phyloP scores from a whole-genome alignment of 2,113 vertebrate genomes.

The Centropus bengalensis region DNA sequence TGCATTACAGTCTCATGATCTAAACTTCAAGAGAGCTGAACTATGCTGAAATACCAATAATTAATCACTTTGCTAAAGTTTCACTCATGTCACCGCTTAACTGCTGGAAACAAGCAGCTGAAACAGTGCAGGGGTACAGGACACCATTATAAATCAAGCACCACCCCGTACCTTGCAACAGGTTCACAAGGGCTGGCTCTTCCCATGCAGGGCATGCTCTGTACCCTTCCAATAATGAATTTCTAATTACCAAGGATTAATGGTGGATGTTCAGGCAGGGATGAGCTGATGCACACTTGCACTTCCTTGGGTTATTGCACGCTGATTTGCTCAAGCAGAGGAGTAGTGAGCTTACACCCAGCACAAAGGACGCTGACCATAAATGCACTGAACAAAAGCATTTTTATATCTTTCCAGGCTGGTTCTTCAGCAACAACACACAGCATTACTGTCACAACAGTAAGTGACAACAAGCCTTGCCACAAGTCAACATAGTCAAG shows the following conservation, averaged over 20 bases:
- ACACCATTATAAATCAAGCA: neutral
- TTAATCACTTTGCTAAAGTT: neutral
- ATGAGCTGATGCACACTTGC: neutral
- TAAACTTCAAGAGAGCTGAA: conserved; percentile 32
- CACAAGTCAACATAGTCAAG: neutral
- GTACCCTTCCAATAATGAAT: neutral
- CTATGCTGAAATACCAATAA: conserved; percentile 22
- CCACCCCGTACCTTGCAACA: neutral
- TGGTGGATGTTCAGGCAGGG: neutral
- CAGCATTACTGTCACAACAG: neutral
- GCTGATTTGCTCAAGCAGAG: neutral
- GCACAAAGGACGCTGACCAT: neutral
- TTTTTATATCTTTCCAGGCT: neutral
- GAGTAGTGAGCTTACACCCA: neutral
- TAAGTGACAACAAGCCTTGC: neutral
- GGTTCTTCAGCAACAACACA: neutral
- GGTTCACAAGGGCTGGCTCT: neutral
- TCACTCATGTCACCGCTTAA: neutral
- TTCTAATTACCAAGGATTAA: neutral
- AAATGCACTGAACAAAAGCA: neutral
- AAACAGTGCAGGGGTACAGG: neutral
- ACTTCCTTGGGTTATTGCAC: neutral
- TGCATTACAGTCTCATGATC: neutral
- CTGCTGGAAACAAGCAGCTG: neutral
- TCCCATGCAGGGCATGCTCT: neutral